Evolutionary conservation across 2,888 invertebrate genomes (phyloP).

Genomic region (Drosophila glabriapex): DNA sequence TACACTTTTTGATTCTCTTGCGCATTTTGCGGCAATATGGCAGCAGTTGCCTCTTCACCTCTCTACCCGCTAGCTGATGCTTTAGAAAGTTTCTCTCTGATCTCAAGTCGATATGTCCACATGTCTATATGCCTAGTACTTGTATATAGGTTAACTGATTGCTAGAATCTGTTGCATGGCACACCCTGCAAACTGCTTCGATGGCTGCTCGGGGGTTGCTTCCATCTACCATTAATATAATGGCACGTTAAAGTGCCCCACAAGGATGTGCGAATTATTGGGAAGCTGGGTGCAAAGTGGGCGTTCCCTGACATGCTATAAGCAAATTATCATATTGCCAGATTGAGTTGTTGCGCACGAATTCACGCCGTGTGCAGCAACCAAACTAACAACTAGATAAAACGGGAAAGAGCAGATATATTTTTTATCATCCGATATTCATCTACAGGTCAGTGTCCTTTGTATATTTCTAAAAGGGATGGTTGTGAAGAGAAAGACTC

Average conservation of each 20-base stretch:
- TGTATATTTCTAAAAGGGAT: no score
- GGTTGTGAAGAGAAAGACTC: no score
- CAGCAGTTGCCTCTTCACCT: constrained; percentile 1
- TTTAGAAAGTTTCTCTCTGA: neutral
- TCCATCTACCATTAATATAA: constrained; percentile 36
- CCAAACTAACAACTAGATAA: neutral
- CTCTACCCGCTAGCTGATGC: neutral
- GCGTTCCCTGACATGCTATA: constrained; percentile 35
- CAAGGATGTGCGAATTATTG: constrained; percentile 58
- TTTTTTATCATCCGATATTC: neutral
- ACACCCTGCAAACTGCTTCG: constrained; percentile 31
- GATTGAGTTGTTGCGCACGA: constrained; percentile 55
- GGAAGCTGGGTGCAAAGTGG: constrained; percentile 41
- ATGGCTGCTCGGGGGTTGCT: constrained; percentile 33
- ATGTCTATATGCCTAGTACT: constrained; percentile 4
- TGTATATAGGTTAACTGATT: constrained; percentile 42
- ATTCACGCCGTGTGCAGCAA: neutral
- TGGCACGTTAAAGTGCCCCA: constrained; percentile 44
- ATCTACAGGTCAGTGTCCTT: neutral
- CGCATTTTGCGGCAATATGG: constrained; percentile 58
- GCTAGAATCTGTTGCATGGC: constrained; percentile 30
- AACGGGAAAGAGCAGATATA: neutral
- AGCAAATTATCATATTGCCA: constrained; percentile 52
- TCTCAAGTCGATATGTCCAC: constrained; percentile 15
- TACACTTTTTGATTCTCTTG: constrained; percentile 40